Evolutionary conservation across 1,140 invertebrate species (phyloP).

Genomic region (Ladona fulva): DNA sequence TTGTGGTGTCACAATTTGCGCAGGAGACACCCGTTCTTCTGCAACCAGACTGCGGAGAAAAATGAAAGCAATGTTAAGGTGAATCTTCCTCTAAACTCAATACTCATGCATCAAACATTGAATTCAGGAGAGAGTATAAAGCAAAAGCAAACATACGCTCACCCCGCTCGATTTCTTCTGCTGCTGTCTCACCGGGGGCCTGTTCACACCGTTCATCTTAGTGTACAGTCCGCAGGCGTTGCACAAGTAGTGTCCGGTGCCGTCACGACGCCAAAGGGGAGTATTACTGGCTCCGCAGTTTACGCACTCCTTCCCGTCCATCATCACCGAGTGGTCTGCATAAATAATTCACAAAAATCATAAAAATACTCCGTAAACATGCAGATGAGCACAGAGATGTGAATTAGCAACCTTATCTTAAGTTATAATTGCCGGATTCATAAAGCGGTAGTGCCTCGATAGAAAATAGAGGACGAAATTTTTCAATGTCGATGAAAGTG

Average conservation of each 20-base stretch:
- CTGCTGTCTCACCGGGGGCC: slow-evolving; percentile 58
- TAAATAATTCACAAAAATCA: slow-evolving; percentile 29
- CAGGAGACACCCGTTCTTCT: slow-evolving; percentile 68
- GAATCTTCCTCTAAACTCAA: too few species aligned
- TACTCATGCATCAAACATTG: too few species aligned
- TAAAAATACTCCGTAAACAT: slow-evolving; percentile 29
- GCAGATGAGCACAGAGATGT: slow-evolving; percentile 28
- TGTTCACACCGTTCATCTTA: slow-evolving; percentile 77
- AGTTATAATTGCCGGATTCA: too few species aligned
- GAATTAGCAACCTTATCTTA: too few species aligned
- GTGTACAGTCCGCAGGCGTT: slow-evolving; percentile 80
- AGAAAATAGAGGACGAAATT: too few species aligned
- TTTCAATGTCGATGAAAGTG: too few species aligned
- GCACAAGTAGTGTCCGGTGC: slow-evolving; percentile 81
- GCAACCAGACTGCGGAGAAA: slow-evolving; percentile 46
- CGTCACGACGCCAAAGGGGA: slow-evolving; percentile 79
- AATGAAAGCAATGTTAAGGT: too few species aligned
- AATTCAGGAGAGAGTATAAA: too few species aligned
- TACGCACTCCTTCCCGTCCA: slow-evolving; percentile 73
- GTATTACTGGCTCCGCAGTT: slow-evolving; percentile 80
- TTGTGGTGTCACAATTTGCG: slow-evolving; percentile 78
- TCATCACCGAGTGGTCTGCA: slow-evolving; percentile 17
- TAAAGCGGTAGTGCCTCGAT: too few species aligned
- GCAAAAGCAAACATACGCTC: slow-evolving; percentile 36
- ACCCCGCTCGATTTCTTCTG: slow-evolving; percentile 38